phyloP scores from a whole-genome alignment of 2,888 invertebrate genomes.

The Idaea aversata region DNA sequence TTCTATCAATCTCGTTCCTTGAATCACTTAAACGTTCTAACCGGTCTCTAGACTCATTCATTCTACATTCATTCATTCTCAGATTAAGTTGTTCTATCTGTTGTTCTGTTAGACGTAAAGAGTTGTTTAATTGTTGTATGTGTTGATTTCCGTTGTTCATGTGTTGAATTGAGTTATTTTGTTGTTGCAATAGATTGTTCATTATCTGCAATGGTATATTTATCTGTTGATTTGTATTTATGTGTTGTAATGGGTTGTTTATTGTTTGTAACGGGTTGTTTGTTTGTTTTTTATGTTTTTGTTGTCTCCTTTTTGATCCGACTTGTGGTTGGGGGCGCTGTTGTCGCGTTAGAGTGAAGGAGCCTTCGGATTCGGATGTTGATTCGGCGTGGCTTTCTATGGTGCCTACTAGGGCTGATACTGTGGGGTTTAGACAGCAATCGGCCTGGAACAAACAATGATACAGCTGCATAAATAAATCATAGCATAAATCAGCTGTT shows the following conservation, averaged over 20 bases:
- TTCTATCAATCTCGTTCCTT: slow-evolving; percentile 39
- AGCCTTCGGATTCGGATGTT: slow-evolving; percentile 73
- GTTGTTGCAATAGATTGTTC: not conserved
- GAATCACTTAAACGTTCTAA: slow-evolving; percentile 30
- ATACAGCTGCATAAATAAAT: not conserved
- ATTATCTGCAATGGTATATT: not conserved
- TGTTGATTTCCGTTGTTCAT: not conserved
- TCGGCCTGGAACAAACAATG: slow-evolving; percentile 57
- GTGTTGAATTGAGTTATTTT: not conserved
- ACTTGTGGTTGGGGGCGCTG: slow-evolving; percentile 71
- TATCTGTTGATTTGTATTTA: slow-evolving; percentile 12
- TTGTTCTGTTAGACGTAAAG: slow-evolving; percentile 40
- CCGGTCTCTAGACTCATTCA: slow-evolving; percentile 30
- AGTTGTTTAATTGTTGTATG: slow-evolving; percentile 36
- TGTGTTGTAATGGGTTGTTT: slow-evolving; percentile 42
- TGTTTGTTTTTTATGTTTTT: slow-evolving; percentile 54
- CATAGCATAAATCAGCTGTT: too few relatives aligned
- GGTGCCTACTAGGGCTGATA: slow-evolving; percentile 71
- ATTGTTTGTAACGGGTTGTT: slow-evolving; percentile 37
- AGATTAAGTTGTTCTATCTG: slow-evolving; percentile 48
- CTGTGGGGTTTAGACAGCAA: slow-evolving; percentile 69
- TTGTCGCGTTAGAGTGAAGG: slow-evolving; percentile 68
- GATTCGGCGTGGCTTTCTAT: slow-evolving; percentile 75
- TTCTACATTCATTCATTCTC: slow-evolving; percentile 40
- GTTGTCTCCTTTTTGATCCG: slow-evolving; percentile 63